Percentiles rank a stretch among this genome's conserved stretches.
Conservation (phyloP, 2,797 vertebrate genomes). For the Pygocentrus nattereri region DNA sequence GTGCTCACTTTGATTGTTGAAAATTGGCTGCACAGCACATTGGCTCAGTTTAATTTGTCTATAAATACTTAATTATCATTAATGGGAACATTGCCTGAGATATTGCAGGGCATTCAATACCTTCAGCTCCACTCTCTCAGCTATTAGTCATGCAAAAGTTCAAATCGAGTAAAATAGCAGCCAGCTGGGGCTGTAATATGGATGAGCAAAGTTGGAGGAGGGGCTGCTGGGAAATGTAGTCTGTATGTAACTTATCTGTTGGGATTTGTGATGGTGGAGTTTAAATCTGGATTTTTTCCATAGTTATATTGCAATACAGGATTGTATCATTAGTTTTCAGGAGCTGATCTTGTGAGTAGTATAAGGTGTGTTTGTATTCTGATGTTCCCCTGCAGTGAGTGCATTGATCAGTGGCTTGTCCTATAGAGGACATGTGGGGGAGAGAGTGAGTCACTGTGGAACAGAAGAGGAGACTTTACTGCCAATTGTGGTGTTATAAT, state of each 20-base stretch:
- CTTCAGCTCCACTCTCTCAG: constrained; percentile 5
- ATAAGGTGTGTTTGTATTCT: constrained; percentile 29
- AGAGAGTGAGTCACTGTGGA: background rate
- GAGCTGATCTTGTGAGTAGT: background rate
- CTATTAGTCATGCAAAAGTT: constrained; percentile 26
- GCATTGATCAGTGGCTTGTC: constrained; percentile 34
- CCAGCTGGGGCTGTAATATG: background rate
- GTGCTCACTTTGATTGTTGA: constrained; percentile 28
- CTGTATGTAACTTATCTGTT: constrained; percentile 22
- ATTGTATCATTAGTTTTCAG: background rate
- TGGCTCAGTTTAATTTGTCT: constrained; percentile 41
- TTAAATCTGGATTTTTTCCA: too few species aligned
- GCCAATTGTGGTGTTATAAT: too few species aligned
- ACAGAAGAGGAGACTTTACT: background rate
- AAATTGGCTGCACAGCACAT: constrained; percentile 19
- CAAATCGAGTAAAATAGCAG: constrained; percentile 20
- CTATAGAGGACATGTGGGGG: background rate
- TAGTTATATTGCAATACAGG: background rate
- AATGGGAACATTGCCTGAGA: constrained; percentile 26
- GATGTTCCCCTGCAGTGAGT: constrained; percentile 19
- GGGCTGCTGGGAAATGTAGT: constrained; percentile 39
- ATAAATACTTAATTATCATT: constrained; percentile 48
- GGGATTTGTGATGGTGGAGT: too few species aligned
- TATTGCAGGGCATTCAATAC: constrained; percentile 17
- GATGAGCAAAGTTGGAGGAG: constrained; percentile 8